Conservation (phyloP, 2,797 vertebrate species). For the Darevskia nairensis region DNA sequence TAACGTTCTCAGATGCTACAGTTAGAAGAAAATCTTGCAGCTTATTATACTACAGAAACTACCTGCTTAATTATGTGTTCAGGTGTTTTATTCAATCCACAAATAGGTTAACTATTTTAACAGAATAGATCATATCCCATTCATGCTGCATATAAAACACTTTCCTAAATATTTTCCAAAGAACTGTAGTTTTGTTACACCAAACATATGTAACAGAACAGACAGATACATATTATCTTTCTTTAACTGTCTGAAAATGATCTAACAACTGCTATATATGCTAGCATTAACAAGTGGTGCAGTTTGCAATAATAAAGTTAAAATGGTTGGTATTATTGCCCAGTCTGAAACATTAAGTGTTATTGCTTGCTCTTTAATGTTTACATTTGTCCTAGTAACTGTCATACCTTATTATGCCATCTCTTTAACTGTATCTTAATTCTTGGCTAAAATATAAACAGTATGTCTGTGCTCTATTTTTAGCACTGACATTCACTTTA, state of each 20-base stretch:
- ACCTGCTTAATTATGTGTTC: background rate
- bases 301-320: background rate
- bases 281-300: conserved; percentile 4
- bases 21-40: background rate
- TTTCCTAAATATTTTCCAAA: conserved; percentile 32
- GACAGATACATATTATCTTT: conserved; percentile 8
- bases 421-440: conserved; percentile 73
- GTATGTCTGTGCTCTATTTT: conserved; percentile 72
- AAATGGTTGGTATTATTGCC: background rate
- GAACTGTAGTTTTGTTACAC: background rate
- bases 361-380: background rate
- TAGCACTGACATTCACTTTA: conserved; percentile 76
- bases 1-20: background rate
- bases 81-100: background rate
- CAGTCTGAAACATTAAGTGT: background rate
- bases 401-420: background rate
- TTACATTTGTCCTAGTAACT: background rate
- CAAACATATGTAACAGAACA: conserved; percentile 15
- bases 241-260: background rate
- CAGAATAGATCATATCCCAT: background rate
- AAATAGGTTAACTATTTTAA: background rate
- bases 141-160: background rate
- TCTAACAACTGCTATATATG: background rate
- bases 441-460: conserved; percentile 82
- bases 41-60: background rate